Percentiles rank a stretch among this genome's conserved stretches.
phyloP scores from a whole-genome alignment of 2,113 vertebrate genomes.

The Brachypodius melanocephalos region DNA sequence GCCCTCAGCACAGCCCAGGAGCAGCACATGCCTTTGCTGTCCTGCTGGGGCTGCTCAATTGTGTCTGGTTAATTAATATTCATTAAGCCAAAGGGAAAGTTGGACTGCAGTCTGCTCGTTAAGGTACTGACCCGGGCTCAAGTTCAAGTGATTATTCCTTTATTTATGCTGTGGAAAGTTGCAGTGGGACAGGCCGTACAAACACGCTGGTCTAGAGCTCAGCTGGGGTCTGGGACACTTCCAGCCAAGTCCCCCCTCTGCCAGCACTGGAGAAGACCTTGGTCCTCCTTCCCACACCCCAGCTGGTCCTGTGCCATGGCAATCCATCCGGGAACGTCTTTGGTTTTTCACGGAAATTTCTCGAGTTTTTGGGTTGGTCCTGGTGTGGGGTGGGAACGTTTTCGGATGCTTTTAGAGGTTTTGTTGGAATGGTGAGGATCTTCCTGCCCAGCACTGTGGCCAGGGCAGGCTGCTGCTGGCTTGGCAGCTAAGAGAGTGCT shows the following conservation, averaged over 20 bases:
- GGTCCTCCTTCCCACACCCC: not conserved
- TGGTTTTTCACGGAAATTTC: constrained; percentile 1
- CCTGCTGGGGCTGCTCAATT: constrained; percentile 22
- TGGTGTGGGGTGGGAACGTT: not conserved
- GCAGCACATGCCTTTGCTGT: not conserved
- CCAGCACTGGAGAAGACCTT: not conserved
- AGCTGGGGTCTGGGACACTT: not conserved
- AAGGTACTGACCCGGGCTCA: constrained; percentile 31
- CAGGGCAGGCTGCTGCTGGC: not conserved
- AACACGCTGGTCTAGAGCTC: not conserved
- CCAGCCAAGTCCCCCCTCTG: not conserved
- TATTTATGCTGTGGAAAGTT: constrained; percentile 19
- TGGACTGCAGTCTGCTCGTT: constrained; percentile 26
- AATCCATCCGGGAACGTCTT: not conserved
- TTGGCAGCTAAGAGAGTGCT: not conserved
- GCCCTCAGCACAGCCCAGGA: not conserved
- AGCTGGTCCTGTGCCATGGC: not conserved
- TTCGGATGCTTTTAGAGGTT: not conserved
- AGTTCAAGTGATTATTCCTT: constrained; percentile 37
- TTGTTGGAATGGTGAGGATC: not conserved
- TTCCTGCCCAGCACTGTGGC: not conserved
- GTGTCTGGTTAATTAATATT: constrained; percentile 49
- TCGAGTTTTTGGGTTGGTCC: not conserved
- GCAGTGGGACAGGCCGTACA: constrained; percentile 2
- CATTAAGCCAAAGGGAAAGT: constrained; percentile 51